A percentile compares a stretch with the other conserved stretches of the same genome.
These are phyloP conservation scores for Pelvicachromis taeniatus DNA, from an alignment of 2,113 vertebrate genomes.

Conservation along the genomic window DNA sequence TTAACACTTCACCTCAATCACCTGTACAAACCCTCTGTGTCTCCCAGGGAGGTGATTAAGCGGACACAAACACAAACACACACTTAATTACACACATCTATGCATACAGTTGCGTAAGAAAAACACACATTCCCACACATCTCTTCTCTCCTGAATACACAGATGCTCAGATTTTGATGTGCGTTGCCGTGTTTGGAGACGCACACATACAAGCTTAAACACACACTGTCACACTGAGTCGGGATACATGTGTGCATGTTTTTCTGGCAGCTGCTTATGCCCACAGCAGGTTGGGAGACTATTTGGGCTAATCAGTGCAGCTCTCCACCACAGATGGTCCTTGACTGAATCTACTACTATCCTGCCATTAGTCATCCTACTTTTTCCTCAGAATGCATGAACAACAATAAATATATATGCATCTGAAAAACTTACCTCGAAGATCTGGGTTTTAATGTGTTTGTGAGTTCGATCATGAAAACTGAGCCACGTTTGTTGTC, in stretches of 20 bases:
- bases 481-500: not conserved
- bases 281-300: conserved; percentile 11
- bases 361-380: conserved; percentile 28
- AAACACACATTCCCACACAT: not conserved
- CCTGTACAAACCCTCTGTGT: conserved; percentile 10
- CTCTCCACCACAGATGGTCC: conserved; percentile 48
- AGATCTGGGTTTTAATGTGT: conserved; percentile 43
- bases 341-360: conserved; percentile 18
- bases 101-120: not conserved
- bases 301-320: conserved; percentile 32
- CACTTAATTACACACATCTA: not conserved
- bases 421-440: conserved; percentile 26
- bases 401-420: conserved; percentile 4
- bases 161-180: not conserved
- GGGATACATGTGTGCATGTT: not conserved
- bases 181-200: not conserved
- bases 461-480: conserved; percentile 49
- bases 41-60: conserved; percentile 37
- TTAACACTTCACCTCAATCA: conserved; percentile 36
- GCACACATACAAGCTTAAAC: not conserved
- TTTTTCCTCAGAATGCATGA: not conserved
- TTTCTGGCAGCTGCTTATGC: not conserved
- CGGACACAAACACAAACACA: not conserved
- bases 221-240: not conserved
- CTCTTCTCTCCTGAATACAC: not conserved